These are phyloP conservation scores for Nineta flava DNA, from an alignment of 2,888 invertebrate genomes.

Conservation along the genomic window DNA sequence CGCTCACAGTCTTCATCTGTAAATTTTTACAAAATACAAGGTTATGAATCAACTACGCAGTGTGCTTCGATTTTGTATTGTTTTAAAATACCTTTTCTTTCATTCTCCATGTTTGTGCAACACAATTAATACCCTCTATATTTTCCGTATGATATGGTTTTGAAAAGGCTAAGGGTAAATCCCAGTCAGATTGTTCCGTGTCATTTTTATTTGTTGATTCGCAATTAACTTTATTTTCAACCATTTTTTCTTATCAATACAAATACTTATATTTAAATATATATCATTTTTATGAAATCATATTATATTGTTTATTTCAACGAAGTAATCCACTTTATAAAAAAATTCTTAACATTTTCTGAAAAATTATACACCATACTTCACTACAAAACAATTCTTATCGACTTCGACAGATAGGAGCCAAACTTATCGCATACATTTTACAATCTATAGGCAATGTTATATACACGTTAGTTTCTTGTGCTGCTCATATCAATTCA, in stretches of 20 bases:
- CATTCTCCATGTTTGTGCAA: slow-evolving; percentile 77
- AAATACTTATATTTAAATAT: too few species aligned
- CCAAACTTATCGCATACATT: too few species aligned
- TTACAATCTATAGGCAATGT: too few species aligned
- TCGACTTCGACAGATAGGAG: too few species aligned
- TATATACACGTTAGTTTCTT: too few species aligned
- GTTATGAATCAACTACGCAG: slow-evolving; percentile 9
- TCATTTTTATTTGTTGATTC: slow-evolving; percentile 7
- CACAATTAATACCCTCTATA: slow-evolving; percentile 47
- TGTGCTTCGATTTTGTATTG: slow-evolving; percentile 5
- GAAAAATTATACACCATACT: too few species aligned
- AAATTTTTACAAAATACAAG: slow-evolving; percentile 17
- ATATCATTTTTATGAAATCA: too few species aligned
- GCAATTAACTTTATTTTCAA: slow-evolving; percentile 13
- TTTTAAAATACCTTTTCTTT: slow-evolving; percentile 57
- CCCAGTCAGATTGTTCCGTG: slow-evolving; percentile 40
- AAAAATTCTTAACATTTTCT: too few species aligned
- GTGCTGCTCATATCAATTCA: too few species aligned
- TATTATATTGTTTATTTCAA: too few species aligned
- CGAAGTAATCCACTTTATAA: too few species aligned
- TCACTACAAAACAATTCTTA: too few species aligned
- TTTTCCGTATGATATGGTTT: slow-evolving; percentile 58
- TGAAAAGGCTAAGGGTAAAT: slow-evolving; percentile 54
- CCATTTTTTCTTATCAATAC: slow-evolving; percentile 11
- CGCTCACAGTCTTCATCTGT: slow-evolving; percentile 98